Percentiles rank a stretch among this genome's conserved stretches.
phyloP scores from a whole-genome alignment of 2,113 vertebrate species.

The Phalacrocorax aristotelis region DNA sequence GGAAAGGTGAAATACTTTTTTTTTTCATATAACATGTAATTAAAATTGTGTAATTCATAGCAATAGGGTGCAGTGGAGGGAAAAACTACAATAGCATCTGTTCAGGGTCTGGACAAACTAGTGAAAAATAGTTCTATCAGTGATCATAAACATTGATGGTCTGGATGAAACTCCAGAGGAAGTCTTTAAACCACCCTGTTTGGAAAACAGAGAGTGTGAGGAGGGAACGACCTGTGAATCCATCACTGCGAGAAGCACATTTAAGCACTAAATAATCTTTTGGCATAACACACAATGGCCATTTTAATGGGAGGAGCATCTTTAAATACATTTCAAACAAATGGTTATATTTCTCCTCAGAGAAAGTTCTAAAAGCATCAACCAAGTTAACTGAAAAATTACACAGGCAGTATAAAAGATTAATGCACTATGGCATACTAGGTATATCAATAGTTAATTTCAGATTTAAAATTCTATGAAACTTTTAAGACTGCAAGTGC shows the following conservation, averaged over 20 bases:
- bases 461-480: not conserved
- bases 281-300: not conserved
- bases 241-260: not conserved
- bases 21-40: not conserved
- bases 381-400: not conserved
- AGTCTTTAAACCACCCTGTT: not conserved
- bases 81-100: not conserved
- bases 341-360: not conserved
- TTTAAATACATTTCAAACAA: not conserved
- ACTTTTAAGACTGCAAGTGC: not conserved
- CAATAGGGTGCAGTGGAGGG: not conserved
- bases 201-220: not conserved
- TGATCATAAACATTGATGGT: not conserved
- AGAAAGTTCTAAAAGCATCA: not conserved
- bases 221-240: not conserved
- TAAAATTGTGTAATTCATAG: not conserved
- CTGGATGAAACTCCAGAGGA: not conserved
- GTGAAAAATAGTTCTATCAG: not conserved
- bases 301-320: not conserved
- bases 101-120: not conserved
- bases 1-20: not conserved
- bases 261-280: not conserved
- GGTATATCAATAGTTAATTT: not conserved
- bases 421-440: not conserved
- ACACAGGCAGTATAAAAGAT: not conserved